Evolutionary conservation across 2,888 invertebrate species (phyloP).

Genomic region (Amphipoea lucens): DNA sequence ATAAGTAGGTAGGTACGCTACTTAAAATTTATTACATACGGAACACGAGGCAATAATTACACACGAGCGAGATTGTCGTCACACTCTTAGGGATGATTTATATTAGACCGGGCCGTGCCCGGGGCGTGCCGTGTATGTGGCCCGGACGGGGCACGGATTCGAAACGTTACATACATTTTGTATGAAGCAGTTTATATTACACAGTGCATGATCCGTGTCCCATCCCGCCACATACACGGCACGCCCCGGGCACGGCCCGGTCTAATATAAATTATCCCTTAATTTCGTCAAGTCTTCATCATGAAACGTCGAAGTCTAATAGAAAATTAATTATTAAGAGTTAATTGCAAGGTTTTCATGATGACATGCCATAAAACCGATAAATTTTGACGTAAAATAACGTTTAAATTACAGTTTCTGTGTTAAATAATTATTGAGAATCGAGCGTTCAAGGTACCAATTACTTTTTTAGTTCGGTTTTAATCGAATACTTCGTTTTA

Average conservation of each 20-base stretch:
- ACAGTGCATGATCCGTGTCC: too few species aligned
- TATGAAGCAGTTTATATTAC: too few species aligned
- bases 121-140: too few species aligned
- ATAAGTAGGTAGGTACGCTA: background rate
- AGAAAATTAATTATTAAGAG: slow-evolving; percentile 52
- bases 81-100: background rate
- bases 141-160: too few species aligned
- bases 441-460: background rate
- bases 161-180: too few species aligned
- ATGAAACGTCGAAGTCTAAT: slow-evolving; percentile 33
- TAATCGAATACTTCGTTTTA: slow-evolving; percentile 2
- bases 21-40: slow-evolving; percentile 1
- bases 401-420: slow-evolving; percentile 41
- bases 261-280: background rate
- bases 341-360: slow-evolving; percentile 39
- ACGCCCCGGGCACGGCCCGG: too few species aligned
- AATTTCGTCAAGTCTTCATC: slow-evolving; percentile 37
- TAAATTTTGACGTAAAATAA: slow-evolving; percentile 24
- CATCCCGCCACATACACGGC: too few species aligned
- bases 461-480: slow-evolving; percentile 20
- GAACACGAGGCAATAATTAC: slow-evolving; percentile 21
- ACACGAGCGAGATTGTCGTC: slow-evolving; percentile 2
- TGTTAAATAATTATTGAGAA: slow-evolving; percentile 37
- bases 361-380: background rate
- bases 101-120: too few species aligned